phyloP scores from a whole-genome alignment of 2,888 invertebrate genomes.

The Arge pagana region DNA sequence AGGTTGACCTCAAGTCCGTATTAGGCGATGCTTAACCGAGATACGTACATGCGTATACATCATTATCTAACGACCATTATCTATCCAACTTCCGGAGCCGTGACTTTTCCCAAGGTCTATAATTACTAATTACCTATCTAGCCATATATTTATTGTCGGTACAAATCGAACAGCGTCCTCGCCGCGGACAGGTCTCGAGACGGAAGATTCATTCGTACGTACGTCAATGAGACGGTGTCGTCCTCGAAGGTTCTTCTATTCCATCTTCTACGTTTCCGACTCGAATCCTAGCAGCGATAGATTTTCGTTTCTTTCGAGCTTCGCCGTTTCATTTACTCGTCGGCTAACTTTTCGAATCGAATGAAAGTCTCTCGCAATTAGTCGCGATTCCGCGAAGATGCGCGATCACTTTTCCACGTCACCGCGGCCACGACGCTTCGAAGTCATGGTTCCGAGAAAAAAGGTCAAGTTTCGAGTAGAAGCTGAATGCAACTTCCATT shows the following conservation, averaged over 20 bases:
- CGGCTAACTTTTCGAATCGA: too few relatives aligned
- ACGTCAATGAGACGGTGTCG: conserved; percentile 14
- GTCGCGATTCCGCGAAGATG: not conserved
- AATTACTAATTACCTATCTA: conserved; percentile 40
- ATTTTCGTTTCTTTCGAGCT: too few relatives aligned
- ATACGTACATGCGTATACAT: not conserved
- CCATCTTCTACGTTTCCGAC: not conserved
- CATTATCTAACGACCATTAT: conserved; percentile 20
- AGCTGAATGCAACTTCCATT: too few relatives aligned
- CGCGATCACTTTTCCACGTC: not conserved
- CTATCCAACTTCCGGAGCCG: conserved; percentile 41
- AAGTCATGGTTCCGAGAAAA: not conserved
- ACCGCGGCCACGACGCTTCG: not conserved
- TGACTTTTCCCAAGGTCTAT: conserved; percentile 41
- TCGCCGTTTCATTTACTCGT: too few relatives aligned
- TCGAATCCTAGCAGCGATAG: too few relatives aligned
- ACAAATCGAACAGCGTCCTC: conserved; percentile 10
- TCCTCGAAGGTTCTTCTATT: too few relatives aligned
- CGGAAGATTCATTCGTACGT: conserved; percentile 17
- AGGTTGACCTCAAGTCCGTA: conserved; percentile 33
- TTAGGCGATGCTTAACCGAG: conserved; percentile 29
- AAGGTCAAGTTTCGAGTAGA: not conserved
- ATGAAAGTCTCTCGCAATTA: too few relatives aligned
- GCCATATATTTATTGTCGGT: too few relatives aligned
- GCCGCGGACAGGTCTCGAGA: conserved; percentile 14